Percentiles rank a stretch among this genome's conserved stretches.
phyloP scores from a whole-genome alignment of 1,140 invertebrate genomes.

The Paracyclopina nana region DNA sequence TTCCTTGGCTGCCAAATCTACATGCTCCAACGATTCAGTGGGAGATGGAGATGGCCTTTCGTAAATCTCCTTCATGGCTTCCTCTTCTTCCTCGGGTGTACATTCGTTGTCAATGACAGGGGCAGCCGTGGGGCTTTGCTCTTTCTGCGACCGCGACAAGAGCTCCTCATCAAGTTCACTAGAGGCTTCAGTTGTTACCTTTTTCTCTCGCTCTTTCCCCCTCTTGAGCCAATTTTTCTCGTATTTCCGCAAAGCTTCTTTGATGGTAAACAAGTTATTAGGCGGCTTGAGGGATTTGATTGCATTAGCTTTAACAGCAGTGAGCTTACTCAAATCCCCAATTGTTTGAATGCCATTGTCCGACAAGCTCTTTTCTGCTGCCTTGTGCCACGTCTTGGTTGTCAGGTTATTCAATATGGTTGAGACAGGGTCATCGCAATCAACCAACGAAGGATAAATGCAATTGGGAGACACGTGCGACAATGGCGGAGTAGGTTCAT shows the following conservation, averaged over 20 bases:
- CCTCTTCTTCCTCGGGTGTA: conserved; percentile 8
- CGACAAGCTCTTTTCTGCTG: conserved; percentile 5
- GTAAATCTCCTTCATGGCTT: conserved; percentile 5
- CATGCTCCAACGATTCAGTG: background rate
- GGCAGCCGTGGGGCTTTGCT: background rate
- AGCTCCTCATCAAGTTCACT: background rate
- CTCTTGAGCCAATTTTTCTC: too few relatives aligned
- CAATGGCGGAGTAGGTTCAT: background rate
- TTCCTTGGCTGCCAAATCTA: too few relatives aligned
- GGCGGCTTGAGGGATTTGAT: conserved; percentile 1
- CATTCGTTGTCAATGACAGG: conserved; percentile 1
- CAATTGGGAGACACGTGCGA: background rate
- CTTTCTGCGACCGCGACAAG: background rate
- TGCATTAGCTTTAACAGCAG: background rate
- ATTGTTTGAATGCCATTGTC: conserved; percentile 4
- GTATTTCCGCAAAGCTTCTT: background rate
- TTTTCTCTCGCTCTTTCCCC: too few relatives aligned
- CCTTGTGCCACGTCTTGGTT: background rate
- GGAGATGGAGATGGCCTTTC: conserved; percentile 8
- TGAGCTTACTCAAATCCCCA: background rate
- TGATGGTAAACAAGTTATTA: background rate
- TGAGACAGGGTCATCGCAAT: background rate
- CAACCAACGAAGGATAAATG: conserved; percentile 1
- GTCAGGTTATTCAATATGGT: background rate
- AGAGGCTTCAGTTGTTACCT: background rate